phyloP scores from a whole-genome alignment of 2,113 vertebrate genomes.

The Pseudonaja textilis region DNA sequence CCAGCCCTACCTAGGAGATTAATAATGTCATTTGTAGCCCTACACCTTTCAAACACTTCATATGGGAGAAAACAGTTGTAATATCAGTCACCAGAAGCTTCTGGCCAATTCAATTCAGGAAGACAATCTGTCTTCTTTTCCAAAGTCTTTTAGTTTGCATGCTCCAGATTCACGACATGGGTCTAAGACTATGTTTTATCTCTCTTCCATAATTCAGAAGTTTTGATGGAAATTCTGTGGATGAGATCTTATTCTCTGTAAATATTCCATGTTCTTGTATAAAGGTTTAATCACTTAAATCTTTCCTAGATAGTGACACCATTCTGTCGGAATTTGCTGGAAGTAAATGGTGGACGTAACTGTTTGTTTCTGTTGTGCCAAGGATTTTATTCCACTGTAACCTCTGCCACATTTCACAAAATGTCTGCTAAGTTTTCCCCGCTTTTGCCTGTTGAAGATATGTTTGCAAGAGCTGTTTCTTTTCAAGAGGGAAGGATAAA shows the following conservation, averaged over 20 bases:
- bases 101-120: neutral
- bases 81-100: neutral
- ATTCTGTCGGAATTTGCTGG: conserved; percentile 44
- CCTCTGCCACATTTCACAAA: neutral
- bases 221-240: conserved; percentile 29
- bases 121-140: neutral
- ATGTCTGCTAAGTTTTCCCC: neutral
- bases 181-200: neutral
- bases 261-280: conserved; percentile 43
- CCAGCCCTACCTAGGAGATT: neutral
- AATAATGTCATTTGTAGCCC: neutral
- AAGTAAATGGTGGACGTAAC: conserved; percentile 28
- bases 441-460: neutral
- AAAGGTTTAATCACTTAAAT: conserved; percentile 48
- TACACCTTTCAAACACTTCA: neutral
- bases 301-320: conserved; percentile 47
- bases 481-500: conserved; percentile 6
- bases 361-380: neutral
- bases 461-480: conserved; percentile 9
- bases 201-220: neutral
- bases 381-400: neutral
- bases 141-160: neutral
- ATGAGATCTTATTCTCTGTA: conserved; percentile 49
- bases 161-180: fast-evolving
- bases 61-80: neutral